Evolutionary conservation across 2,888 invertebrate species (phyloP).

Genomic region (Xiphydria camelus): DNA sequence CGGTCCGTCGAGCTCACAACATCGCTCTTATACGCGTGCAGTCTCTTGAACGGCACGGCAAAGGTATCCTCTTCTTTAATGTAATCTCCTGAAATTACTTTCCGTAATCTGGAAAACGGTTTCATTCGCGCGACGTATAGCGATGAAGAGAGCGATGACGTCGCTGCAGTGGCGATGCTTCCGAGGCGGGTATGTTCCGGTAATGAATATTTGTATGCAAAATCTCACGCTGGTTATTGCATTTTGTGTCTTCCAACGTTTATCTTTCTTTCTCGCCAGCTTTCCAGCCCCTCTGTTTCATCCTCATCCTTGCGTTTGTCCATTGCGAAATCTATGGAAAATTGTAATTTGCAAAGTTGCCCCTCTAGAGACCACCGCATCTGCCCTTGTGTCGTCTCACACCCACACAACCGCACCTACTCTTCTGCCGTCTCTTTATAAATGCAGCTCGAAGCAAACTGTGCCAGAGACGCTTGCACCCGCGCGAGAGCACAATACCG

Average conservation of each 20-base stretch:
- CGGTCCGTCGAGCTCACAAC: too few relatives aligned
- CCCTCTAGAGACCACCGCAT: background rate
- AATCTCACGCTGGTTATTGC: constrained; percentile 6
- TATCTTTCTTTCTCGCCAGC: constrained; percentile 6
- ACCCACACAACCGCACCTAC: too few relatives aligned
- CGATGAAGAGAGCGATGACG: constrained; percentile 1
- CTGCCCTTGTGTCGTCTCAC: too few relatives aligned
- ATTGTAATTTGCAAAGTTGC: constrained; percentile 14
- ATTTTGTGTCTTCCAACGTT: constrained; percentile 11
- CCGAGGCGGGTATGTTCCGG: background rate
- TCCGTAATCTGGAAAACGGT: too few relatives aligned
- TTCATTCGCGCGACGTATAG: constrained; percentile 2
- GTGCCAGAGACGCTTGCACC: too few relatives aligned
- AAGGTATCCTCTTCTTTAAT: constrained; percentile 7
- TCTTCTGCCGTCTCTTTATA: too few relatives aligned
- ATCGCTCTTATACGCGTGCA: too few relatives aligned
- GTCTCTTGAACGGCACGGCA: too few relatives aligned
- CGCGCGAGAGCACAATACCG: too few relatives aligned
- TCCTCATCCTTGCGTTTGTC: too few relatives aligned
- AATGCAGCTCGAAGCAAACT: too few relatives aligned
- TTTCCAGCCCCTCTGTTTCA: too few relatives aligned
- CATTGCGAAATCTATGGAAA: constrained; percentile 12
- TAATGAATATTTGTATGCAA: constrained; percentile 18
- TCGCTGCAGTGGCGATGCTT: constrained; percentile 2
- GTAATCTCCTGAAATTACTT: constrained; percentile 18